Conservation (phyloP, 2,113 vertebrate species). For the Oryzias woworae region DNA sequence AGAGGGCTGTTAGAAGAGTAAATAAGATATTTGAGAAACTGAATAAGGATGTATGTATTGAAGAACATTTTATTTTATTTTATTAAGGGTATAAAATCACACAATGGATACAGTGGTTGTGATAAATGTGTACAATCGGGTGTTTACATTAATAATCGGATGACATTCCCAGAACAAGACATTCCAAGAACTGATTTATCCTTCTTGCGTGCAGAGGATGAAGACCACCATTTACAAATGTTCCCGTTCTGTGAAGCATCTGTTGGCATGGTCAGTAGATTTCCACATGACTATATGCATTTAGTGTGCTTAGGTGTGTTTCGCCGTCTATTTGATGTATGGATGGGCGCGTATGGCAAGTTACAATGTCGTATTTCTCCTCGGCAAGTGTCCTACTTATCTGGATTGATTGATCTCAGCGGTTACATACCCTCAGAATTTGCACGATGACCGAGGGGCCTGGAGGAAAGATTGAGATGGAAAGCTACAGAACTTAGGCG, state of each 20-base stretch:
- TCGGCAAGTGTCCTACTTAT: background rate
- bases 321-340: background rate
- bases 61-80: background rate
- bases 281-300: constrained; percentile 2
- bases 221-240: background rate
- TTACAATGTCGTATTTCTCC: background rate
- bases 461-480: background rate
- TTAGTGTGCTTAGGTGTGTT: background rate
- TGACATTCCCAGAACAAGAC: background rate
- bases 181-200: background rate
- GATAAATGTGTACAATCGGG: constrained; percentile 2
- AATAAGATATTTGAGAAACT: too few species aligned
- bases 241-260: background rate
- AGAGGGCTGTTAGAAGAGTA: too few species aligned
- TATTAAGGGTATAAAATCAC: background rate
- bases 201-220: background rate
- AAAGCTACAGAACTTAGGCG: constrained; percentile 1
- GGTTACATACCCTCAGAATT: background rate
- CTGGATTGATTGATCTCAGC: background rate
- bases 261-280: background rate
- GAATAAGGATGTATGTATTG: too few species aligned
- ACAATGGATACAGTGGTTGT: background rate
- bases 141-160: background rate
- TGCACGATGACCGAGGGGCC: background rate
- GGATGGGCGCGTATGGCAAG: background rate